Percentiles rank a stretch among this genome's conserved stretches.
Conservation (phyloP, 2,113 vertebrate genomes). For the Girardinichthys multiradiatus region DNA sequence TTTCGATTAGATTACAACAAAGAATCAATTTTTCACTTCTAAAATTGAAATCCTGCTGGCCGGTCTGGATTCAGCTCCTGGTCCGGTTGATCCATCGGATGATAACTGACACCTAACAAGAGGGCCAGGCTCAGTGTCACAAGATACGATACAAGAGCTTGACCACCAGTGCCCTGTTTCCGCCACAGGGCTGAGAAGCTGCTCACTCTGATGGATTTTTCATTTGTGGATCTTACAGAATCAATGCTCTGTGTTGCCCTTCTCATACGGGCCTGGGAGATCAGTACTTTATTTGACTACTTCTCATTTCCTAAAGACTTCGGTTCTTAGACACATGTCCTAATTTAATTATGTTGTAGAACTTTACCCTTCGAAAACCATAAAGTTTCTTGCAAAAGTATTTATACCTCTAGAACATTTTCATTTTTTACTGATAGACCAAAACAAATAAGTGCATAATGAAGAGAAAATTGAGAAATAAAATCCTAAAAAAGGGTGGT, state of each 20-base stretch:
- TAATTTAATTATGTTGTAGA: constrained; percentile 7
- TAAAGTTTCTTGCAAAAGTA: neutral
- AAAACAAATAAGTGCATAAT: too few relatives aligned
- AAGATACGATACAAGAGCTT: constrained; percentile 54
- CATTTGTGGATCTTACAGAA: constrained; percentile 81
- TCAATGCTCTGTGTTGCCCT: constrained; percentile 81
- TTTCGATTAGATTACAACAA: neutral
- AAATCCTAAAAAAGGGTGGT: too few relatives aligned
- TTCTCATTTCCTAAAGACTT: constrained; percentile 43
- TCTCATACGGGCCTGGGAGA: constrained; percentile 69
- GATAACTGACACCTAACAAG: constrained; percentile 31
- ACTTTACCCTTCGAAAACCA: neutral
- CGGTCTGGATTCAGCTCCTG: constrained; percentile 41
- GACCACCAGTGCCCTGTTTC: constrained; percentile 65
- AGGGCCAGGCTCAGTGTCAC: constrained; percentile 43
- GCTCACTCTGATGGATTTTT: constrained; percentile 81
- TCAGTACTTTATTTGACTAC: constrained; percentile 73
- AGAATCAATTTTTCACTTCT: constrained; percentile 3
- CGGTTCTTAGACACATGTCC: constrained; percentile 50
- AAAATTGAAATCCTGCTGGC: constrained; percentile 30
- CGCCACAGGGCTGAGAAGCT: constrained; percentile 67
- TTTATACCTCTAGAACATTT: neutral
- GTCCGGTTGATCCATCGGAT: constrained; percentile 50
- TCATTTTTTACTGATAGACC: too few relatives aligned
- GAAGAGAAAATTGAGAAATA: too few relatives aligned